Base-by-base conservation (phyloP, 2,113 vertebrate genomes). In the Elanus axillaris region DNA sequence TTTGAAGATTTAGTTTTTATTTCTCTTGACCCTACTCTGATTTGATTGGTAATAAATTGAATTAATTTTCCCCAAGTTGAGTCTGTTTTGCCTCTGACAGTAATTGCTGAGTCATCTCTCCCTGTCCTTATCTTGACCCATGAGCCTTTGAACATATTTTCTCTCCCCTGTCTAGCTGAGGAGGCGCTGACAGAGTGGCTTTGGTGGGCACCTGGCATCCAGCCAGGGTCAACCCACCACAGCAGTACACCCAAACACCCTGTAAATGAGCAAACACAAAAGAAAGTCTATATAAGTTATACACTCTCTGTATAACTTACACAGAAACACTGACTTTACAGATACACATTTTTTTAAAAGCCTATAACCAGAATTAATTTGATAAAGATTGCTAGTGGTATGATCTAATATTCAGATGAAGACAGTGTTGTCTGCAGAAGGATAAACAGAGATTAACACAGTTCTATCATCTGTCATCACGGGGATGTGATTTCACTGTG, bases 281-380 rank as follows among this genome's bases (percentile, higher is more conserved):
- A 94, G 45, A 34, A 52, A 60, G 21, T 27, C 43, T 81, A 15
- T 40, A 1, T n/a, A 68, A 63, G 48, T 52, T 69, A 63, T 11
- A 67, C 6, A 36, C 1, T 0, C 13, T 36, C 21, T 72, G 22
- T 56, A n/a, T 21, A 55, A 59, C 31, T 52, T 85, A 29, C 0
- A 76, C 14, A 67, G 42, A 71, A 79, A 75, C 13, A 58, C 52
- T 64, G 58, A 71, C 31, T 85, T 85, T 50, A 48, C n/a, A 76
- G 58, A 55, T n/a, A 58, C 1, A 26, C 8, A 6, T 18, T 78
- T 78, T 48, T 56, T 36, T 29, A 23, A 85, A 85, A 62, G 38
- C 16, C 23, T 34, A 60, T 67, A 22, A 36, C 0, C 16, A 72
- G 34, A 67, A 69, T 42, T 59, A 31, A 59, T 74, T 40, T 36